Evolutionary conservation across 2,797 vertebrate genomes (phyloP), one percentile per base, ranked within the genome.

Genomic region (Orestias chungarensis): DNA sequence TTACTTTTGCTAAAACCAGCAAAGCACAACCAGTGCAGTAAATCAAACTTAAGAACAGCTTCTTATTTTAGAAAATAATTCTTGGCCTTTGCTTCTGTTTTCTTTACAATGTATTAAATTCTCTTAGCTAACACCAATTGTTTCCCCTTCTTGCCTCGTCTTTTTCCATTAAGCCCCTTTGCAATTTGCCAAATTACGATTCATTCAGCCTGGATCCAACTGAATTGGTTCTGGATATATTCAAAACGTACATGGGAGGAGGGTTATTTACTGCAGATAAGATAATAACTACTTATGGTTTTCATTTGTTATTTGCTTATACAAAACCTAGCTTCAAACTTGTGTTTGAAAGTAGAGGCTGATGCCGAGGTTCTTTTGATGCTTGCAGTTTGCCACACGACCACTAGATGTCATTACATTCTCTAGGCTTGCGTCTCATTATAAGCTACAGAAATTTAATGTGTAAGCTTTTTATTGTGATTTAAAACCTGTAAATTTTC

Each of bases 391-490:
- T 33, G 6, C 52, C 29, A 14, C 23, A 20, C 25, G 23, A 27
- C 52, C 64, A 31, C 18, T 44, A 47, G 64, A 66, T 73, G 54
- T 59, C 52, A 61, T 27, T 4, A 61, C 38, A 31, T 33, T 18
- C n/a, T 18, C 2, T 47, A 31, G 12, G 23, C 12, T 25, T 25
- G 23, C 42, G 18, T 65, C 49, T 73, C 50, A 5, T 54, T 8
- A 5, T 43, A 65, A 55, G 23, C 38, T 27, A 50, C 11, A 46
- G 23, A 35, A 33, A n/a, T 31, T 18, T 9, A 49, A 25, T 64
- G 35, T 15, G 12, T 15, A 42, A 1, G 12, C 18, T 25, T 40
- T 12, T 64, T 64, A 15, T 62, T 62, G n/a, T 62, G 23, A 3
- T 42, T n/a, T 5, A 33, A 52, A 8, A 27, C 12, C 18, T 66